Percentiles rank a stretch among this genome's conserved stretches.
These are phyloP conservation scores for Acanthornis magna DNA, from an alignment of 2,797 vertebrate species.

Conservation along the genomic window DNA sequence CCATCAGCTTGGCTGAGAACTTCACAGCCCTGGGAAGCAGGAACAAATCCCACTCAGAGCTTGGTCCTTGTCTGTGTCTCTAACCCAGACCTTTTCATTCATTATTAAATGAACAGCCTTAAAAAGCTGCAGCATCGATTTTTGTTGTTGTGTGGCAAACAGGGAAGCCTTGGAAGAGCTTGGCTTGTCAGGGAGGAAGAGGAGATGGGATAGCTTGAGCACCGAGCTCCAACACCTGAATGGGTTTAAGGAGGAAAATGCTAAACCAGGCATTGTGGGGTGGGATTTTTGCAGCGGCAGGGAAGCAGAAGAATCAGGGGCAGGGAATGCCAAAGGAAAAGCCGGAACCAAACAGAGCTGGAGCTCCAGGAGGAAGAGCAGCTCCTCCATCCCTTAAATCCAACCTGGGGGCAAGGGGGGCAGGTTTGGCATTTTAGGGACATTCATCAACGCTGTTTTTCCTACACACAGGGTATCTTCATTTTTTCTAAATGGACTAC, in stretches of 20 bases:
- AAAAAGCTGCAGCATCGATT: background rate
- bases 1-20: constrained; percentile 98
- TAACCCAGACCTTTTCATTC: background rate
- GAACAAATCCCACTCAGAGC: background rate
- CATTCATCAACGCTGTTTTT: rapidly evolving
- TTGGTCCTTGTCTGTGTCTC: background rate
- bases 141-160: background rate
- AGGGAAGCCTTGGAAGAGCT: background rate
- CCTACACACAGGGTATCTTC: background rate
- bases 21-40: constrained; percentile 87
- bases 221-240: background rate
- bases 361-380: background rate
- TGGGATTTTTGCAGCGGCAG: background rate
- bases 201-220: background rate
- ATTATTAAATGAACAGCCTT: background rate
- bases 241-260: background rate
- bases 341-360: background rate
- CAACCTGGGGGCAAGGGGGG: background rate
- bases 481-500: background rate
- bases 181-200: background rate
- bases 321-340: background rate
- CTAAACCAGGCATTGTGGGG: background rate
- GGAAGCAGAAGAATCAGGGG: background rate
- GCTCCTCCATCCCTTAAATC: background rate
- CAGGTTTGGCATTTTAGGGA: background rate